Base-by-base conservation (phyloP, 2,888 invertebrate species). In the Miltochrista miniata region DNA sequence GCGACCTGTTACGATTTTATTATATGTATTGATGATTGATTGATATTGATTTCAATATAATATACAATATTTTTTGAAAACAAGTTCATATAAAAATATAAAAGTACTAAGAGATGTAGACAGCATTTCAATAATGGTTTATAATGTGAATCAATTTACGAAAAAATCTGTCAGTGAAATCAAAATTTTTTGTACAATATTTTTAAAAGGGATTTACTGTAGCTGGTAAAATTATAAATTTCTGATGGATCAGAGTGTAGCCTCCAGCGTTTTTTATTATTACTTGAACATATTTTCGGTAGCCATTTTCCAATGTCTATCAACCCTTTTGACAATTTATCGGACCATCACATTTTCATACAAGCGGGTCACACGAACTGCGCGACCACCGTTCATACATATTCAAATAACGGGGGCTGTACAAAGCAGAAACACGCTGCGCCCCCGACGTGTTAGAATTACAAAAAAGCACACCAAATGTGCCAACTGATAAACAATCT, bases 261-360 rank as follows among this genome's bases (percentile, higher is more conserved):
- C 74, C 79, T 70, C 60, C 58, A 70, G 67, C 73, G 68, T 75
- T 72, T 74, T 72, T 76, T 77, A 79, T 79, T 76, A 75, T 76
- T 76, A 71, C 68, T 60, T 74, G 74, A 72, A 74, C 79, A 81
- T 78, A 81, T 81, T 78, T 83, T 81, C 72, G 74, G 74, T 74
- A 74, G 79, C 81, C 78, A 82, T 85, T 85, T 83, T 81, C 81
- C 83, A 82, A 79, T 80, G 81, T 79, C 83, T 83, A 87, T 87
- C 85, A 86, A 86, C 83, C 87, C 87, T 86, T 89, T 87, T 88
- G 88, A 86, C 90, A 89, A 89, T 89, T 90, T 90, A 89, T 90
- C 88, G 87, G 87, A 75, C 81, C 87, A 86, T 88, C 87, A 87
- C 86, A 88, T 87, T 89, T 88, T 89, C 87, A 87, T 88, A 87